phyloP scores from a whole-genome alignment of 2,888 invertebrate genomes.

The Pachliopta kotzebuea region DNA sequence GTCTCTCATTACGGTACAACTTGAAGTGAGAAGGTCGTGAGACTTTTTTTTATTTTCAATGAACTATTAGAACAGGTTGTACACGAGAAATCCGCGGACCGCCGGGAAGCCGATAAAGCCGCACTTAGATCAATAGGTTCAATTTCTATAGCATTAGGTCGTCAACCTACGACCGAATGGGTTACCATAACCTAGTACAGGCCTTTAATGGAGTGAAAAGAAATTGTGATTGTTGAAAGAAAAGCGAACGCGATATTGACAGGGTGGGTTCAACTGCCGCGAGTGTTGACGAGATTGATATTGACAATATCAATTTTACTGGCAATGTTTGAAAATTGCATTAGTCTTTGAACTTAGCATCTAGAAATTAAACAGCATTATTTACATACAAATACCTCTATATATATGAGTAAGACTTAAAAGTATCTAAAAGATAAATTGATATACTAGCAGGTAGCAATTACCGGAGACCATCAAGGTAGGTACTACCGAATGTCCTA shows the following conservation, averaged over 20 bases:
- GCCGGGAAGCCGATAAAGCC: constrained; percentile 55
- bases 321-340: no score
- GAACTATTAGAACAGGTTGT: constrained; percentile 57
- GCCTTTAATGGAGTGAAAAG: constrained; percentile 28
- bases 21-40: constrained; percentile 40
- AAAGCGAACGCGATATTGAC: constrained; percentile 18
- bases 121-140: constrained; percentile 30
- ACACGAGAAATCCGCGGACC: constrained; percentile 63
- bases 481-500: no score
- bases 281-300: background rate
- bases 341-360: no score
- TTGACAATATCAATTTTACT: no score
- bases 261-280: constrained; percentile 5
- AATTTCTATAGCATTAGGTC: constrained; percentile 29
- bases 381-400: no score
- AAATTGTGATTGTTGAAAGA: constrained; percentile 18
- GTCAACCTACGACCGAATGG: constrained; percentile 35
- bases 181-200: constrained; percentile 14
- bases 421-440: no score
- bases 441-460: no score
- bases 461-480: no score
- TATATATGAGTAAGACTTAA: no score
- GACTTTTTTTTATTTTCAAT: constrained; percentile 44
- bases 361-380: no score
- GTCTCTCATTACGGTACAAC: constrained; percentile 46